Evolutionary conservation across 2,888 invertebrate genomes (phyloP), one percentile per base, ranked within the genome.

Genomic region (Teleiodes luculella): DNA sequence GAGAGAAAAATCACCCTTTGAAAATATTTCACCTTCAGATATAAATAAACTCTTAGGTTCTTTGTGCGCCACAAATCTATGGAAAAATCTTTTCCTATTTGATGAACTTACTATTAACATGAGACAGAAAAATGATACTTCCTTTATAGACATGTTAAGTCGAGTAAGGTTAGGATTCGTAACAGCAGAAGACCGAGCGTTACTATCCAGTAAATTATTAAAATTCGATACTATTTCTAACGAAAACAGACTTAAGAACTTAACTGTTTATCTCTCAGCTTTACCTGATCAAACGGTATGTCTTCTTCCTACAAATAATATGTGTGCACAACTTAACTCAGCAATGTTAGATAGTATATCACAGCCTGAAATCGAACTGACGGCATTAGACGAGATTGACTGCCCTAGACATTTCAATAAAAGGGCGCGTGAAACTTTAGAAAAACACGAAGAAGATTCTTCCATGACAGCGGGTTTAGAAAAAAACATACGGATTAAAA

Each of bases 261-360:
- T 67, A 50, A 61, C 61, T 48, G 20, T 62, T 43, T 58, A 58
- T 35, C 55, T 66, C 28, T 47, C 52, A 35, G 52, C 57, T 30
- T 54, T 70, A 36, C 63, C 68, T 14, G 24, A 52, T 18, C 62
- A 66, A 58, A 59, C 68, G n/a, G 61, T 74, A 54, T 72, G 66
- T 51, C 62, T 71, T 52, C 55, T 73, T 14, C 64, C 72, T 7
- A 72, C 68, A 6, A 57, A 62, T 57, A 52, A 68, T 28, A 61
- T 69, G 62, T 73, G 72, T 61, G 50, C 63, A 46, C 58, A 60
- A 51, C 53, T 73, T 6, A 76, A 75, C 57, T 48, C 48, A 47
- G 65, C 62, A 14, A 70, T 74, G 68, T 53, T 74, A 35, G 46
- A 48, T 30, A 4, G 13, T n/a, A 3, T 46, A 1, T 18, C 33